Evolutionary conservation across 1,140 invertebrate genomes (phyloP), one percentile per base, ranked within the genome.

Genomic region (Tachypleus tridentatus): DNA sequence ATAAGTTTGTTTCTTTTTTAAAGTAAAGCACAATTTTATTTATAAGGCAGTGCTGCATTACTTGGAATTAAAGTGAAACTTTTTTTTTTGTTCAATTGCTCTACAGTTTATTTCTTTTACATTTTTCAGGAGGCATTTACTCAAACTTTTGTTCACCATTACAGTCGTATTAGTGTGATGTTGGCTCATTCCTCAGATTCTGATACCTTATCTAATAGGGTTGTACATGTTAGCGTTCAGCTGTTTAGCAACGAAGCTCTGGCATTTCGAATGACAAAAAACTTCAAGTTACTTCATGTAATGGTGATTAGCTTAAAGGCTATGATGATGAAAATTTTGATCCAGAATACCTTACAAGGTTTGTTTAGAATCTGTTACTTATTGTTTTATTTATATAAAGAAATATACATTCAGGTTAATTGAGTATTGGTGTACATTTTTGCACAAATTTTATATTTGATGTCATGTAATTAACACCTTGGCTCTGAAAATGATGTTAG

Each of bases 181-280:
- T 80, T 98, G 56, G 89, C 94, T 73, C 83, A 85, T 69, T 89
- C 89, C 0, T 80, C 80, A 10, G 91, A 95, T 80, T 87, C 89
- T 4, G 91, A 95, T 74, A 91, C 87, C 51, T 81, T 98, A 3
- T 93, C 91, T 66, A 97, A 97, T 79, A 82, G 93, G 60, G 92
- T 98, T 4, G 94, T 98, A 2, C 95, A 98, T 76, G 94, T 98
- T 74, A 94, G 90, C 74, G 95, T 98, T 4, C 94, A 89, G 77
- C 77, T 98, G 57, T 97, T 98, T 77, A 93, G 89, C 68, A 97
- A 97, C 75, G 91, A 97, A 78, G 85, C 85, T 52, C 78, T 97
- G 4, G 93, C 94, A 3, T 79, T 89, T 29, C 83, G 87, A 72
- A 96, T 97, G 87, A 89, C 92, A 8, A 86, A 94, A 70, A 84